phyloP scores from a whole-genome alignment of 1,140 invertebrate genomes.

The Aethina tumida region DNA sequence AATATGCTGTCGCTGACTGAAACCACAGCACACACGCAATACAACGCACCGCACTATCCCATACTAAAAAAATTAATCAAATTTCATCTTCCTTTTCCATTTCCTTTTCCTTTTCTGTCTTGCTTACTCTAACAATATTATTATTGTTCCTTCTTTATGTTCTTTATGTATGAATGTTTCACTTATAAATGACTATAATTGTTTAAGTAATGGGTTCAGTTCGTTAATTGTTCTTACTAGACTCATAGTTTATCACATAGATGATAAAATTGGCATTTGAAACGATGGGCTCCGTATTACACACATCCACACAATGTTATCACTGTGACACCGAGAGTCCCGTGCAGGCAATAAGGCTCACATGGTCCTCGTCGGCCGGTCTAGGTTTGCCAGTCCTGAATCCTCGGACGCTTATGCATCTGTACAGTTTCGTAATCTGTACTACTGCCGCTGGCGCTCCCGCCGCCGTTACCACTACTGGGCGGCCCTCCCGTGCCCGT shows the following conservation, averaged over 20 bases:
- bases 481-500: constrained; percentile 43
- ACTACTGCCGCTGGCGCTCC: constrained; percentile 49
- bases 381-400: constrained; percentile 81
- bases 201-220: constrained; percentile 21
- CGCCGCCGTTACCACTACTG: constrained; percentile 56
- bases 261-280: constrained; percentile 34
- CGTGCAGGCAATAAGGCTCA: constrained; percentile 9
- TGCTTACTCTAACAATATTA: constrained; percentile 21
- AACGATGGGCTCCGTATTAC: constrained; percentile 23
- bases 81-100: background rate
- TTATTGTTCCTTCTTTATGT: too few relatives aligned
- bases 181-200: constrained; percentile 27
- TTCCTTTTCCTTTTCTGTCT: constrained; percentile 18
- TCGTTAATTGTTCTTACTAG: constrained; percentile 26
- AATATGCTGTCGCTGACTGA: constrained; percentile 3
- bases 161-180: constrained; percentile 13
- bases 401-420: constrained; percentile 69
- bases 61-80: constrained; percentile 26
- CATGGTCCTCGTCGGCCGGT: constrained; percentile 23
- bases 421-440: constrained; percentile 73
- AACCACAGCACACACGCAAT: constrained; percentile 25
- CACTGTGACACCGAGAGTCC: constrained; percentile 34
- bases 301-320: constrained; percentile 28
- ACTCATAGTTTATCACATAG: constrained; percentile 36
- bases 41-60: constrained; percentile 26